Conservation (phyloP, 30 jellyfish, hydroid and myxozoan species). For the Morbakka virulenta region DNA sequence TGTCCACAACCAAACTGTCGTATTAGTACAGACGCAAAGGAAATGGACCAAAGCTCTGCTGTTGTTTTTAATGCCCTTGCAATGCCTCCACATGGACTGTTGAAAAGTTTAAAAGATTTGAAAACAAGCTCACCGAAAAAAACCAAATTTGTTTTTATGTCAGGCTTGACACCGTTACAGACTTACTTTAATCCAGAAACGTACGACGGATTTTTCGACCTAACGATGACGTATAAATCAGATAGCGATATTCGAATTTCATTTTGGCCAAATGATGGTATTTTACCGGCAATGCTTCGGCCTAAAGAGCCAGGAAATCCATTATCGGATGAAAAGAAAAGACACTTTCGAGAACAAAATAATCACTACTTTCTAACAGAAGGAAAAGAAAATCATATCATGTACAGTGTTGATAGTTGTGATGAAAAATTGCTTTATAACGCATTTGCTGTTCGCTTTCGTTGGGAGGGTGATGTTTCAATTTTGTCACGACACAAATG, state of each 20-base stretch:
- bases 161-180: conserved; percentile 42
- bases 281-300: conserved; percentile 59
- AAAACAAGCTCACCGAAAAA: neutral
- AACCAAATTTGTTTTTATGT: conserved; percentile 37
- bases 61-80: conserved; percentile 48
- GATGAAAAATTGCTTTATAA: neutral
- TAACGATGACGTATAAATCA: conserved; percentile 44
- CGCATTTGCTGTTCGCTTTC: conserved; percentile 39
- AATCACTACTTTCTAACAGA: conserved; percentile 1
- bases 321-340: neutral
- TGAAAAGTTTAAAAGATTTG: neutral
- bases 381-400: conserved; percentile 55
- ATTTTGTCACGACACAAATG: conserved; percentile 6
- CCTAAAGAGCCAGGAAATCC: neutral
- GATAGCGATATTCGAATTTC: conserved; percentile 64
- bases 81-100: conserved; percentile 39
- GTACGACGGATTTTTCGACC: conserved; percentile 49
- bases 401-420: conserved; percentile 36
- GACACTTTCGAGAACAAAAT: conserved; percentile 4
- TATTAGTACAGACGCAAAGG: conserved; percentile 13
- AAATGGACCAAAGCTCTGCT: conserved; percentile 31
- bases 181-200: conserved; percentile 38
- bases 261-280: conserved; percentile 60
- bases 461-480: conserved; percentile 54
- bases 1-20: conserved; percentile 50